These are phyloP conservation scores for Leptinotarsa tumamoca DNA, from an alignment of 2,888 invertebrate species.

Conservation along the genomic window DNA sequence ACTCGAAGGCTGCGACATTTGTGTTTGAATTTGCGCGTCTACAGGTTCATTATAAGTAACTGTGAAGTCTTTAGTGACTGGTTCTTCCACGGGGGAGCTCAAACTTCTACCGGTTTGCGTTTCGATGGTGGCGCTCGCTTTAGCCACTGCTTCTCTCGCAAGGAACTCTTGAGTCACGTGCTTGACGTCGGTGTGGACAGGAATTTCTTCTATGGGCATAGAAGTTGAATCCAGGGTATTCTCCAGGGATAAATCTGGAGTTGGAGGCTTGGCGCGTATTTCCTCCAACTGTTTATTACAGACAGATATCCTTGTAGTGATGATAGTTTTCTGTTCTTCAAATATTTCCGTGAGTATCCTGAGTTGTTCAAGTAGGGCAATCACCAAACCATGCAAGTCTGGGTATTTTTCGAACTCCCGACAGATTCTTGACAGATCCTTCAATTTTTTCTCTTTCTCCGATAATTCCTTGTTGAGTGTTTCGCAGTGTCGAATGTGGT, in stretches of 20 bases:
- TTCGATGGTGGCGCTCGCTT: constrained; percentile 68
- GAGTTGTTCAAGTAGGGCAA: constrained; percentile 70
- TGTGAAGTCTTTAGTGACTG: constrained; percentile 68
- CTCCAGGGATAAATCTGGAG: constrained; percentile 68
- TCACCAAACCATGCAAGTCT: constrained; percentile 67
- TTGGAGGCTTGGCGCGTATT: constrained; percentile 55
- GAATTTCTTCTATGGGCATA: constrained; percentile 78
- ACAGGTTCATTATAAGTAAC: constrained; percentile 70
- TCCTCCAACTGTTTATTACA: constrained; percentile 67
- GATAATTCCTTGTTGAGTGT: constrained; percentile 62
- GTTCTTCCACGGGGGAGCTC: constrained; percentile 62
- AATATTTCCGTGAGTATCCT: constrained; percentile 71
- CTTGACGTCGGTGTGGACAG: constrained; percentile 54
- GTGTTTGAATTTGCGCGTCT: constrained; percentile 73
- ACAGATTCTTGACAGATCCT: constrained; percentile 67
- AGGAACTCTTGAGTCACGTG: constrained; percentile 48
- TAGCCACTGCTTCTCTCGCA: constrained; percentile 46
- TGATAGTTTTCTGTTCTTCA: constrained; percentile 73
- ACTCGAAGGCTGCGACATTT: constrained; percentile 55
- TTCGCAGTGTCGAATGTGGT: constrained; percentile 59
- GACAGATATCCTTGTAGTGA: constrained; percentile 72
- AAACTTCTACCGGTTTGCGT: constrained; percentile 78
- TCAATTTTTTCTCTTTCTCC: constrained; percentile 67
- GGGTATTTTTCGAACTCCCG: constrained; percentile 67
- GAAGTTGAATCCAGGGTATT: constrained; percentile 77